Evolutionary conservation across 1,140 invertebrate genomes (phyloP).

Genomic region (Melanaphis sacchari): DNA sequence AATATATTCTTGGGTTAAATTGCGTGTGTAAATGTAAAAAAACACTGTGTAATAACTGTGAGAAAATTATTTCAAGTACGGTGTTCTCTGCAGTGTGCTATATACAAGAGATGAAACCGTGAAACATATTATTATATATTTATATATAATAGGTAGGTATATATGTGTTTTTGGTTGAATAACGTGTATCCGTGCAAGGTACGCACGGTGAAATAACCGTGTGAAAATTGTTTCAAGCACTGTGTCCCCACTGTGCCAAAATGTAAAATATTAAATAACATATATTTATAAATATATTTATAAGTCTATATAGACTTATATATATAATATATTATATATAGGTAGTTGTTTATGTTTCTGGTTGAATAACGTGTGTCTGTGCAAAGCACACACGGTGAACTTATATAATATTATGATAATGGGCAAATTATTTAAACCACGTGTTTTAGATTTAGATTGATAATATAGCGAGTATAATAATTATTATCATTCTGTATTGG

Average conservation of each 20-base stretch:
- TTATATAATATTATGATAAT: not conserved
- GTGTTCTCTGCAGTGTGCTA: not conserved
- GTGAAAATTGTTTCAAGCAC: not conserved
- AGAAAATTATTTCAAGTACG: not conserved
- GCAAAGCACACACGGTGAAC: not conserved
- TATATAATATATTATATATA: conserved; percentile 13
- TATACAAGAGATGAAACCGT: no score
- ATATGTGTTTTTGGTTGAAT: not conserved
- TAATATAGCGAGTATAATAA: no score
- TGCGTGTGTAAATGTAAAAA: not conserved
- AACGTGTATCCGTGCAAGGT: not conserved
- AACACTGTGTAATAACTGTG: not conserved
- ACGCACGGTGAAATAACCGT: not conserved
- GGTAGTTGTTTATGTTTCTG: not conserved
- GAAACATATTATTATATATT: no score
- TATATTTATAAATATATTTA: not conserved
- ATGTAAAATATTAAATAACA: not conserved
- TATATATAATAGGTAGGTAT: not conserved
- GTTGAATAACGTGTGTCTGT: not conserved
- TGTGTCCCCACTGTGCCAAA: not conserved
- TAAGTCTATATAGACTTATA: no score
- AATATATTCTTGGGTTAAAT: not conserved
- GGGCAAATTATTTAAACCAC: no score
- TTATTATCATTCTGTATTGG: no score
- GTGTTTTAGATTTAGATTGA: no score